Evolutionary conservation across 1,140 invertebrate species (phyloP).

Genomic region (Drosophila melanogaster): DNA sequence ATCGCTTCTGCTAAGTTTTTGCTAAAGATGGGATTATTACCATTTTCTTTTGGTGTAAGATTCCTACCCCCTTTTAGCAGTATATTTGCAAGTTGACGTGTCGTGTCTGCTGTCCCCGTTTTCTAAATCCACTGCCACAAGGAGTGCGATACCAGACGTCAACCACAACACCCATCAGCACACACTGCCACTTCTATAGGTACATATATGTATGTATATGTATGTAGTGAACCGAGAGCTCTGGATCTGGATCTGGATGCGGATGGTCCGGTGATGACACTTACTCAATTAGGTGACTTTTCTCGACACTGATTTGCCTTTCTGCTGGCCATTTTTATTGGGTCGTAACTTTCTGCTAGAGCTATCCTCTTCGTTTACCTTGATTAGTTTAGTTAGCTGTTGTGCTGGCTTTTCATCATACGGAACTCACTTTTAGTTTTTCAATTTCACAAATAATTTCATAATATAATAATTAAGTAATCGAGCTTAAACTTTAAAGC

Average conservation of each 20-base stretch:
- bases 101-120: constrained; percentile 55
- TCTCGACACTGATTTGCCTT: constrained; percentile 66
- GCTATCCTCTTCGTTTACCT: constrained; percentile 54
- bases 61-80: constrained; percentile 21
- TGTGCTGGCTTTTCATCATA: constrained; percentile 14
- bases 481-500: neutral
- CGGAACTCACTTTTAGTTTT: constrained; percentile 16
- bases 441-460: constrained; percentile 10
- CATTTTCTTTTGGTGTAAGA: constrained; percentile 5
- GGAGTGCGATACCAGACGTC: constrained; percentile 45
- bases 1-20: too few species aligned
- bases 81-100: constrained; percentile 79
- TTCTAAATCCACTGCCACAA: constrained; percentile 49
- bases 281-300: constrained; percentile 78
- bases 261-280: constrained; percentile 63
- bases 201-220: constrained; percentile 1
- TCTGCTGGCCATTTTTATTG: constrained; percentile 48
- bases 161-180: constrained; percentile 43
- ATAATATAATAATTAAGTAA: neutral
- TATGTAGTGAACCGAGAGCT: constrained; percentile 32
- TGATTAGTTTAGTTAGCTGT: constrained; percentile 38
- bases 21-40: neutral
- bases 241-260: constrained; percentile 7
- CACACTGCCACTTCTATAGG: neutral
- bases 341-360: constrained; percentile 22